Evolutionary conservation across 2,797 vertebrate species (phyloP), one percentile per base, ranked within the genome.

Genomic region (Eidolon dupreanum): DNA sequence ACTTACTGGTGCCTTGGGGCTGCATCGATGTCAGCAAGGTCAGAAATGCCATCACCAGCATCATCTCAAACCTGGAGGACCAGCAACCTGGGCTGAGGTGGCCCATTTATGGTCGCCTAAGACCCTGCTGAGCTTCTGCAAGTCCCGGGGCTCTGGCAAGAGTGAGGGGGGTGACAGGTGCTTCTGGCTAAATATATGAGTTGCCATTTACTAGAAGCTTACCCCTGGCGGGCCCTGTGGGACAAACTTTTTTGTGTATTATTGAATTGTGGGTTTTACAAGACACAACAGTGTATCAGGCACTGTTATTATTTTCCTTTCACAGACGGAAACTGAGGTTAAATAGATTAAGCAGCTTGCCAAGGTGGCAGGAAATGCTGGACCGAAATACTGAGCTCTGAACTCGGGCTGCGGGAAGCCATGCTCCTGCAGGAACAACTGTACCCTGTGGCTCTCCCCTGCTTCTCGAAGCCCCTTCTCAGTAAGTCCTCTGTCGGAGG

Each of bases 121-220:
- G 26, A 22, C 10, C 63, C 31, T 1, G 1, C 20, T 24, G 38
- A 77, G 22, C 61, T 49, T 5, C 63, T 61, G 26, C 10, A 24
- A 63, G 33, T 78, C 24, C 22, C 3, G 0, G 31, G 26, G 28
- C 28, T 33, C 36, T 1, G 1, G 15, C 59, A 16, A 41, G 8
- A 43, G 38, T 7, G 28, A 15, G 3, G 15, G 19, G 53, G 41
- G 36, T 28, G 24, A n/a, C 43, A 7, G 1, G 6, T 10, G 13
- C 66, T 19, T 10, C 26, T 26, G 0, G 0, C 12, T 36, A 31
- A 26, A 51, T 4, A 1, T 0, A 5, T 3, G 0, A 0, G 65
- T 5, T 36, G 19, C 22, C 3, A 0, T 7, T 43, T 10, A 4
- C 55, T 17, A 1, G 11, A 22, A 0, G 6, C 33, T 20, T 1